Conservation (phyloP, 2,888 invertebrate species). For the Netelia inedita region DNA sequence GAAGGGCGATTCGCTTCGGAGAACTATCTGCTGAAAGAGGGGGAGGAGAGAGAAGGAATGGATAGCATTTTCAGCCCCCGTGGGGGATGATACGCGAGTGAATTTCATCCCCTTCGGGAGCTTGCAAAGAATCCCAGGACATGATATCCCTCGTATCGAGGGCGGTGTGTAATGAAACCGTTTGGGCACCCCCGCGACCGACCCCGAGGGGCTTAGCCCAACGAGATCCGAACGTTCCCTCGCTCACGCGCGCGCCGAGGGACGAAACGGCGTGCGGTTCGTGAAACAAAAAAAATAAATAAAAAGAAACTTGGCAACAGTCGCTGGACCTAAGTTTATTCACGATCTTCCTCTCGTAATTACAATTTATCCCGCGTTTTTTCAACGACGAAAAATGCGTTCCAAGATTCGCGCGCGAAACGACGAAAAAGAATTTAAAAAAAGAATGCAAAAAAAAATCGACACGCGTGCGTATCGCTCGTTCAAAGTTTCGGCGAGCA, state of each 20-base stretch:
- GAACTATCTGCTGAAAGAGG: conserved; percentile 31
- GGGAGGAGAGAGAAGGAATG: conserved; percentile 18
- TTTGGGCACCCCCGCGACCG: conserved; percentile 81
- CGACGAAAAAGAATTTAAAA: too few relatives aligned
- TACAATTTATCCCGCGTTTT: too few relatives aligned
- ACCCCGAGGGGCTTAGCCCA: conserved; percentile 34
- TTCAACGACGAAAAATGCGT: too few relatives aligned
- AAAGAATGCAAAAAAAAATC: not conserved
- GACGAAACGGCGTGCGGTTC: not conserved
- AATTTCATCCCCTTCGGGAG: conserved; percentile 81
- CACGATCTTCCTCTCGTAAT: conserved; percentile 15
- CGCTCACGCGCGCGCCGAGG: conserved; percentile 13
- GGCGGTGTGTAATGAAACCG: conserved; percentile 84
- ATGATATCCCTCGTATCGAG: conserved; percentile 81
- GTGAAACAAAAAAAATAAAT: not conserved
- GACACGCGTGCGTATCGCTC: not conserved
- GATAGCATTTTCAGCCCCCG: conserved; percentile 73
- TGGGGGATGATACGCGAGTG: conserved; percentile 77
- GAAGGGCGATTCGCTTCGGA: conserved; percentile 27
- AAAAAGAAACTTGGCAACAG: conserved; percentile 9
- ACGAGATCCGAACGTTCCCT: conserved; percentile 41
- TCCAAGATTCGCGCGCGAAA: too few relatives aligned
- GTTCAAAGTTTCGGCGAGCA: not conserved
- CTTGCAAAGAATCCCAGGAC: conserved; percentile 77
- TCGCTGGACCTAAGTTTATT: conserved; percentile 8